A percentile compares a stretch with the other conserved stretches of the same genome.
Conservation (phyloP, 2,113 vertebrate species). For the Nerophis lumbriciformis region DNA sequence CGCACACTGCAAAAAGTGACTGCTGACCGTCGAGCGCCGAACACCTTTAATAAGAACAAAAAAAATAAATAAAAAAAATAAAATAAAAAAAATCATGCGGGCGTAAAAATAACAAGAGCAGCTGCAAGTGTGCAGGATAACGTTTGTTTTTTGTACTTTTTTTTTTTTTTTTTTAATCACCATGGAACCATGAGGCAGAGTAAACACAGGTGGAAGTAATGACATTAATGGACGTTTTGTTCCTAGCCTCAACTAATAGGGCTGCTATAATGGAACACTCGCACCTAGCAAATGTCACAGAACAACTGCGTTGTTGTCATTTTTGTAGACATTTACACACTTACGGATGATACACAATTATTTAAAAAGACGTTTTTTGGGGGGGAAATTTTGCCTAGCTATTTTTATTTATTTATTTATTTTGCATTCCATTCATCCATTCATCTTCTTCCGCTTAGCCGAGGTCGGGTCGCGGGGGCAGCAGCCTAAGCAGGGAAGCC, state of each 20-base stretch:
- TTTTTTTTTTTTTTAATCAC: not conserved
- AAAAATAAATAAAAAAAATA: not conserved
- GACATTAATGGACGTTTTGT: not conserved
- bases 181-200: not conserved
- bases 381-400: too few species aligned
- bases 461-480: too few species aligned
- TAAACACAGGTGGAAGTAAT: not conserved
- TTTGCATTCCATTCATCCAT: too few species aligned
- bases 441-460: too few species aligned
- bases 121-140: not conserved
- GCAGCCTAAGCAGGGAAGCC: too few species aligned
- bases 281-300: too few species aligned
- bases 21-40: constrained; percentile 11
- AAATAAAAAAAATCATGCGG: constrained; percentile 9
- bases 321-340: too few species aligned
- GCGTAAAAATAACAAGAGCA: not conserved
- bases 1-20: constrained; percentile 60
- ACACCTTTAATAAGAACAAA: not conserved
- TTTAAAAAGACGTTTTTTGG: too few species aligned
- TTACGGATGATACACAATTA: too few species aligned
- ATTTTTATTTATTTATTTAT: too few species aligned
- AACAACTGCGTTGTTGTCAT: too few species aligned
- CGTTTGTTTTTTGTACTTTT: not conserved
- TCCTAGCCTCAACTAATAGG: not conserved
- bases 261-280: too few species aligned